Conservation (phyloP, 2,113 vertebrate genomes). For the Bolborhynchus lineola region DNA sequence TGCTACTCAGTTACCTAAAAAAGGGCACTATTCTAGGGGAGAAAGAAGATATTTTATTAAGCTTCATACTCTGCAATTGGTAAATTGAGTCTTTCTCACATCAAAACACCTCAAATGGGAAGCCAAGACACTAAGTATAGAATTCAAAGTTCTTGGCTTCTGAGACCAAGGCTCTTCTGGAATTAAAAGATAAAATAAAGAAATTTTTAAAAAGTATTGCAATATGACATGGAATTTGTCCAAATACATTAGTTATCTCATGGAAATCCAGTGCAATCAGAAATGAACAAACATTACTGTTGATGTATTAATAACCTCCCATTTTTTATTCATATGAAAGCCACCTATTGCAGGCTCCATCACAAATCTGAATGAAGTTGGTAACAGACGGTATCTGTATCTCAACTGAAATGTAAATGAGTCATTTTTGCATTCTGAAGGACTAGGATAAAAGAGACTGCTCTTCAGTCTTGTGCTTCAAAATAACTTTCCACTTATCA, state of each 20-base stretch:
- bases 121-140: neutral
- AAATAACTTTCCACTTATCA: slow-evolving; percentile 13
- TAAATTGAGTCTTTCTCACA: neutral
- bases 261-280: neutral
- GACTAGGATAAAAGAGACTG: slow-evolving; percentile 25
- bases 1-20: neutral
- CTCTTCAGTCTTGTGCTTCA: slow-evolving; percentile 28
- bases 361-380: slow-evolving; percentile 23
- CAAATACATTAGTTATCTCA: neutral
- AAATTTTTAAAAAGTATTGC: neutral
- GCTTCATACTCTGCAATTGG: neutral
- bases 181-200: neutral
- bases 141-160: neutral
- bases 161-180: neutral
- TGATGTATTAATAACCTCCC: neutral
- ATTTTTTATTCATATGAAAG: neutral
- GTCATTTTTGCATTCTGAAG: slow-evolving; percentile 22
- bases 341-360: neutral
- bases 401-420: slow-evolving; percentile 53
- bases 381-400: slow-evolving; percentile 31
- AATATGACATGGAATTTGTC: neutral
- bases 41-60: neutral
- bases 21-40: neutral
- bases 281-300: neutral
- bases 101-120: neutral